Conservation (phyloP, 2,113 vertebrate species). For the Leptocoma aspasia region DNA sequence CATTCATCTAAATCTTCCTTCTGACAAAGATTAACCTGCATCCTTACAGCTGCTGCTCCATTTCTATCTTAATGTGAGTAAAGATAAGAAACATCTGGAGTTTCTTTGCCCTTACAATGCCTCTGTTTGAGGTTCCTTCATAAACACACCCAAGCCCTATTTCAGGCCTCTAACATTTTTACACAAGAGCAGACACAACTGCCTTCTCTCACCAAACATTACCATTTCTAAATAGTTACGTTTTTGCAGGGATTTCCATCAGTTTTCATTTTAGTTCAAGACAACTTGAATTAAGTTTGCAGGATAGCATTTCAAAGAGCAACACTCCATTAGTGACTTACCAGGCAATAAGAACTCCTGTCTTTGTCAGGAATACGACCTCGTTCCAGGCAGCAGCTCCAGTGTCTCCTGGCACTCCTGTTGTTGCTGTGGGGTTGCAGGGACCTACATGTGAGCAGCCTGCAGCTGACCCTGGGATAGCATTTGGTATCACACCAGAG, state of each 20-base stretch:
- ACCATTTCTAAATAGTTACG: not conserved
- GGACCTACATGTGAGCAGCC: not conserved
- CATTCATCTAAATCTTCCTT: not conserved
- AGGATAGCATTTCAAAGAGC: not conserved
- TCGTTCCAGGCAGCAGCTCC: not conserved
- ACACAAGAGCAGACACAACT: not conserved
- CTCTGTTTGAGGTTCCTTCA: not conserved
- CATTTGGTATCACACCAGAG: not conserved
- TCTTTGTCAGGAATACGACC: rapidly evolving
- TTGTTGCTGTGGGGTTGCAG: not conserved
- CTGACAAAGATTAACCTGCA: not conserved
- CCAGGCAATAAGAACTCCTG: not conserved
- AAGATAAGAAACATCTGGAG: not conserved
- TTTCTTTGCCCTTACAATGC: not conserved
- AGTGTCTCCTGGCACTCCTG: not conserved
- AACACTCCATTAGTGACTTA: not conserved
- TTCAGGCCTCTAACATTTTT: not conserved
- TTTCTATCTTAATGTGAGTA: not conserved
- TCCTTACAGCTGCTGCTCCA: not conserved
- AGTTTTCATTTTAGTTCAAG: not conserved
- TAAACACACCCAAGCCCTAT: not conserved
- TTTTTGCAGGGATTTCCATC: not conserved
- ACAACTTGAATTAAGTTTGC: not conserved
- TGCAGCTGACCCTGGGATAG: not conserved
- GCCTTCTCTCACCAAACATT: not conserved